Base-by-base conservation (phyloP, 1,140 invertebrate species). In the Papilio helenus region DNA sequence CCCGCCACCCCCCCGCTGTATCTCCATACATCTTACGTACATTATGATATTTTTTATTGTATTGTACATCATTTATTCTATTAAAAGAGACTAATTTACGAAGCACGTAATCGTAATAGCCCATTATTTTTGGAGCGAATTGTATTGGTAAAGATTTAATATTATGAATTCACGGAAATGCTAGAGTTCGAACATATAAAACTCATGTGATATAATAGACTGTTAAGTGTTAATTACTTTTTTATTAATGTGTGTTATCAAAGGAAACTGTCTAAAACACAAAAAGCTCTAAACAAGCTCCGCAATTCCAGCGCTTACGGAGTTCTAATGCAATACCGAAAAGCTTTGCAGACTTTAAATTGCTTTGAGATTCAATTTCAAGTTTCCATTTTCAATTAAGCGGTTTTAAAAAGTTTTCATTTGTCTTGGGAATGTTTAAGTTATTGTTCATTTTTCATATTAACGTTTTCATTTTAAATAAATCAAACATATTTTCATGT, bases 1-100 rank as follows among this genome's bases (percentile, higher is more conserved):
- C 85, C 83, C 79, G 44, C 55, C 74, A 86, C 88, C 88, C 85
- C 84, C 85, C 83, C 78, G 44, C 46, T 68, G 68, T 79, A 83
- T 80, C 84, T 46, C 81, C 26, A 77, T 79, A 79, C 51, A 81
- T 81, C 74, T 76, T 65, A 77, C 55, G 20, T 55, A 34, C 26
- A 76, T 29, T 49, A 61, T 65, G 7, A 29, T 34, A 68, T 68
- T 68, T 68, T 68, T 68, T 77, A 76, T 61, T 61, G 23, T 76
- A 29, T 61, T 61, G 34, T 61, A 61, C 76, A 77, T 34, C n/a
- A 65, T 20, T 77, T n/a, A 77, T 77, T 65, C 49, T 76, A 61
- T 65, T 77, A 77, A 61, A 77, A 49, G 49, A 58, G 51, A 55
- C 55, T 77, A 77, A 34, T 61, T 77, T 77, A 77, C 76, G 58